phyloP scores from a whole-genome alignment of 2,888 invertebrate genomes.

The Arge pagana region DNA sequence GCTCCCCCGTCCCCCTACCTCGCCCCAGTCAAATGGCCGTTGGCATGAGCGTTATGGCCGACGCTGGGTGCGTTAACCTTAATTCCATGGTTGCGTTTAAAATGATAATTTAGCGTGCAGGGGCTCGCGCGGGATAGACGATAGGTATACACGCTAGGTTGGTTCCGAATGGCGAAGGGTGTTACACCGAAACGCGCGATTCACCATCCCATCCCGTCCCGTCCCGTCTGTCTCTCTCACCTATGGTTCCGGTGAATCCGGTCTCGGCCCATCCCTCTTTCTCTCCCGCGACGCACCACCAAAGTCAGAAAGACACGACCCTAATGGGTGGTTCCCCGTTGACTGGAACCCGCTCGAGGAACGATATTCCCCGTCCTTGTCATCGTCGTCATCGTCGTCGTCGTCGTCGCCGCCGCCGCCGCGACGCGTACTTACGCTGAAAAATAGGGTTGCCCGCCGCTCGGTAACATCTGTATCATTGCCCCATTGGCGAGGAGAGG shows the following conservation, averaged over 20 bases:
- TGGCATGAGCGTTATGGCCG: conserved; percentile 50
- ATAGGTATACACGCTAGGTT: too few relatives aligned
- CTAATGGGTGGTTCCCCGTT: too few relatives aligned
- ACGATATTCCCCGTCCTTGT: too few relatives aligned
- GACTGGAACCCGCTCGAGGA: too few relatives aligned
- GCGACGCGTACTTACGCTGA: too few relatives aligned
- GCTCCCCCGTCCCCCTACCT: not conserved
- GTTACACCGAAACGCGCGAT: conserved; percentile 42
- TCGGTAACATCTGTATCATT: conserved; percentile 56
- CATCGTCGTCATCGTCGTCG: too few relatives aligned
- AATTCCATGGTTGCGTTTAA: conserved; percentile 46
- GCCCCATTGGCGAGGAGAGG: conserved; percentile 24
- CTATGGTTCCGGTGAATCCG: not conserved
- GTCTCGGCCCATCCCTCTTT: not conserved
- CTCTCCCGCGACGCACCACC: not conserved
- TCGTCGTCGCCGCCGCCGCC: too few relatives aligned
- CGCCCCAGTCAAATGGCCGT: conserved; percentile 44
- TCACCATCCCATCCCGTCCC: too few relatives aligned
- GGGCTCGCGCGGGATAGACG: conserved; percentile 21
- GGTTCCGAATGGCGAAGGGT: conserved; percentile 37
- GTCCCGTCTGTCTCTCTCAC: conserved; percentile 1
- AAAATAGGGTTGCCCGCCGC: too few relatives aligned
- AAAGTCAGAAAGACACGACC: conserved; percentile 11
- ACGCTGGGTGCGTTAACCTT: conserved; percentile 46
- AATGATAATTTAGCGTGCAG: conserved; percentile 29